A percentile compares a stretch with the other conserved stretches of the same genome.
Evolutionary conservation across 2,797 vertebrate genomes (phyloP).

Genomic region (Catostomus latipinnis): DNA sequence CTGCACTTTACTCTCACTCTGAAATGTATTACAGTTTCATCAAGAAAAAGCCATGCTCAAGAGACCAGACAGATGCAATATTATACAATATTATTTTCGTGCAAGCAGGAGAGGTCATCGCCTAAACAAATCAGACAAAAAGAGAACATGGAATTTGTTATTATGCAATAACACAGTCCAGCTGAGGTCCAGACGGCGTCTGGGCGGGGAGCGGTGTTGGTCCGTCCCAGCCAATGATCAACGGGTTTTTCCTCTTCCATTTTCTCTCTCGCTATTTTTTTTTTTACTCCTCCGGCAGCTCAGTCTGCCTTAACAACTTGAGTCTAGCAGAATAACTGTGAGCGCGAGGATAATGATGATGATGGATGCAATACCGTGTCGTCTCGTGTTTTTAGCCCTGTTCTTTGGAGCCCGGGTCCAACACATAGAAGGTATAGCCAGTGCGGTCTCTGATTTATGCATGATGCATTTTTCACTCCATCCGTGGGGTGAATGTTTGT

Average conservation of each 20-base stretch:
- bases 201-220: conserved; percentile 67
- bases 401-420: conserved; percentile 72
- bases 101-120: neutral
- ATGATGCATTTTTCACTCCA: neutral
- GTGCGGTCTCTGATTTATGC: neutral
- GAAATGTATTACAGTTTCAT: neutral
- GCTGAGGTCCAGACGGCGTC: conserved; percentile 41
- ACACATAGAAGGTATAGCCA: conserved; percentile 71
- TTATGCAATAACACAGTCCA: conserved; percentile 27
- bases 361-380: conserved; percentile 75
- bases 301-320: conserved; percentile 46
- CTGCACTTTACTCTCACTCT: neutral
- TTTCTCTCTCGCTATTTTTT: neutral
- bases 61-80: neutral
- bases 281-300: conserved; percentile 70
- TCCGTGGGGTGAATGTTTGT: conserved; percentile 31
- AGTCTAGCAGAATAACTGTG: conserved; percentile 39
- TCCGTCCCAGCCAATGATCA: conserved; percentile 69
- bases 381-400: conserved; percentile 71
- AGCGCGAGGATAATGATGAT: conserved; percentile 68
- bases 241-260: neutral
- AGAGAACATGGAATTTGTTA: conserved; percentile 20
- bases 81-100: neutral
- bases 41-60: neutral
- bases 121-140: conserved; percentile 12